A percentile compares a stretch with the other conserved stretches of the same genome.
These are phyloP conservation scores for Dendroctonus valens DNA, from an alignment of 1,140 invertebrate species.

Conservation along the genomic window DNA sequence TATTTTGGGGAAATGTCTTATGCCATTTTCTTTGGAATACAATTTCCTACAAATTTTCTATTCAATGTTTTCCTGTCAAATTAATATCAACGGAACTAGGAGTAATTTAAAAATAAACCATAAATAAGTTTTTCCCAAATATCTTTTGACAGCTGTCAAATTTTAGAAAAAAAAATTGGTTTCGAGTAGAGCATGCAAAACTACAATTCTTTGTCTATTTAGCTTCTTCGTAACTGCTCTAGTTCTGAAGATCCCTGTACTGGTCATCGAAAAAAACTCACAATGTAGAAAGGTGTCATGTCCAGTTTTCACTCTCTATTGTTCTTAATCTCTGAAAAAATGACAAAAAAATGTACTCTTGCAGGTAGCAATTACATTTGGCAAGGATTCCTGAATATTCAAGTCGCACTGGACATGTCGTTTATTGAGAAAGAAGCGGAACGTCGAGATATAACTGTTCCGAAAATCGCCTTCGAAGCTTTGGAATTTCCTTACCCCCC, in stretches of 20 bases:
- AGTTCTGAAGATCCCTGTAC: not conserved
- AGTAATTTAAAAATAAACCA: too few relatives aligned
- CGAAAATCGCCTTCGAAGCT: constrained; percentile 32
- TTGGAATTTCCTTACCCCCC: constrained; percentile 47
- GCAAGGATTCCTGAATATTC: constrained; percentile 42
- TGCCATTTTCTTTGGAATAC: too few relatives aligned
- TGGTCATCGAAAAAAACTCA: not conserved
- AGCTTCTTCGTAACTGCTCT: not conserved
- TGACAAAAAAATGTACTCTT: constrained; percentile 3
- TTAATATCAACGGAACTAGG: too few relatives aligned
- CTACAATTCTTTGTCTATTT: not conserved
- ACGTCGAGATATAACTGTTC: not conserved
- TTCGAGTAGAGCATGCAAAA: too few relatives aligned
- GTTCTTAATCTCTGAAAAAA: constrained; percentile 4
- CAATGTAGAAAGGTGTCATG: not conserved
- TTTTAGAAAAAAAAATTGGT: too few relatives aligned
- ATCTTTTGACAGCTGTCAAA: too few relatives aligned
- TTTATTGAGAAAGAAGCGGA: constrained; percentile 39
- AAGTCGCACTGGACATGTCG: constrained; percentile 42
- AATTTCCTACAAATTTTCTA: too few relatives aligned
- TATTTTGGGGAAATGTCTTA: too few relatives aligned
- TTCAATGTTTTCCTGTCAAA: too few relatives aligned
- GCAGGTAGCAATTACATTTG: constrained; percentile 38
- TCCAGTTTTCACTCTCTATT: constrained; percentile 10
- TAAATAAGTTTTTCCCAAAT: too few relatives aligned